Evolutionary conservation across 1,140 invertebrate species (phyloP), one percentile per base, ranked within the genome.

Genomic region (Tetramorium simillimum): DNA sequence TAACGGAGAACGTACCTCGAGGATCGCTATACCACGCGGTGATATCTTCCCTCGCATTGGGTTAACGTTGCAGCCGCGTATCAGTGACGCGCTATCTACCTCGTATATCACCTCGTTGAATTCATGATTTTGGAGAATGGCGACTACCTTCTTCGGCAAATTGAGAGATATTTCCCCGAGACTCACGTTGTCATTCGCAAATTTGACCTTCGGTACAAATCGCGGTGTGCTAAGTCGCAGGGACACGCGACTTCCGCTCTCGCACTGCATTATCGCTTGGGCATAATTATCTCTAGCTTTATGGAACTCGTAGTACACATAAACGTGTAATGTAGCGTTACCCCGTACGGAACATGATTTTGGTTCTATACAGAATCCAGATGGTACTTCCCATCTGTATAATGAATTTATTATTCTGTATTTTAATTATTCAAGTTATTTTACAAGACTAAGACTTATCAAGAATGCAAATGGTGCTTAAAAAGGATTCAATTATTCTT

Each of bases 131-230:
- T 69, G 86, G 1, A 93, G 56, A 33, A 90, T 6, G 1, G 78
- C 89, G 53, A 81, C 21, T 4, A 46, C 60, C 18, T 86, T 76
- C 2, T 63, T 86, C 2, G 91, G 78, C 6, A 92, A 67, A 60
- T 93, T 92, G 1, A 93, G 43, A 4, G 92, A 62, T 73, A 92
- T 65, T 7, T 88, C 65, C 0, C 89, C 92, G 33, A 93, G 46
- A 49, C 87, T 49, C 18, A 85, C 58, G 6, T 2, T 49, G 1
- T 88, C 63, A 0, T 78, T 82, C 0, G 86, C 2, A 2, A 92
- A 92, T 16, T 24, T 21, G 10, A 88, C 89, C 9, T 37, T 82
- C 18, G 90, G 84, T 3, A 16, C n/a, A 3, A 16, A 18, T 43
- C 16, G 3, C 4, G 60, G 63, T 10, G 65, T 37, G 0, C 51